Base-by-base conservation (phyloP, 2,113 vertebrate species). In the Theristicus caerulescens region DNA sequence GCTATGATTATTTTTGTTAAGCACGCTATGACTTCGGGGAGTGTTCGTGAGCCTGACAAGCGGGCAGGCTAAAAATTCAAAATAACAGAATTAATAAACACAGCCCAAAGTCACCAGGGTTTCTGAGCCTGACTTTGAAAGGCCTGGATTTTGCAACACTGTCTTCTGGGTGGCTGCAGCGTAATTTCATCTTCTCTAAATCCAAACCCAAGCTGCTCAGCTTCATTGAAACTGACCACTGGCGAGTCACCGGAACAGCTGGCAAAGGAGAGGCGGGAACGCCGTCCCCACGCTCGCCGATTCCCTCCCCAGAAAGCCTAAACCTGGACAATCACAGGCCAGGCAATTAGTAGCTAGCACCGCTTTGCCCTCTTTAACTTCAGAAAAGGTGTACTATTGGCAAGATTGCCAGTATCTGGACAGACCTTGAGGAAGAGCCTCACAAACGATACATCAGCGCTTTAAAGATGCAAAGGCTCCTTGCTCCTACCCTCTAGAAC, bases 381-480 rank as follows among this genome's bases (percentile, higher is more conserved):
- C 59, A 31, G 13, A n/a, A 58, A 47, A 47, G 25, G 21, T 27
- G 38, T 29, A 3, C 7, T 13, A 2, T 7, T n/a, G 59, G 32
- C 31, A 32, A 44, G 19, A 42, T 12, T 10, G 24, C 11, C 54
- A 16, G 42, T 6, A 20, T 10, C 61, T 29, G 66, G 36, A 9
- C 55, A 16, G 29, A 47, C 29, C 65, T 16, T 0, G 11, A 73
- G 62, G 46, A 77, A 59, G 32, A 46, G 44, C 70, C 25, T 70
- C 34, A 49, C 38, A 32, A 42, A 27, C 16, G 3, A 5, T 3
- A 11, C 29, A 21, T 31, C 20, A 38, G 31, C 0, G 0, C 64
- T 84, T 83, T 15, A n/a, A 47, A 44, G 32, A 61, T 7, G 22
- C 26, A 8, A 79, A 58, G 17, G 36, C n/a, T 74, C 55, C 66